phyloP scores from a whole-genome alignment of 2,888 invertebrate species.

The Apocheima hispidaria region DNA sequence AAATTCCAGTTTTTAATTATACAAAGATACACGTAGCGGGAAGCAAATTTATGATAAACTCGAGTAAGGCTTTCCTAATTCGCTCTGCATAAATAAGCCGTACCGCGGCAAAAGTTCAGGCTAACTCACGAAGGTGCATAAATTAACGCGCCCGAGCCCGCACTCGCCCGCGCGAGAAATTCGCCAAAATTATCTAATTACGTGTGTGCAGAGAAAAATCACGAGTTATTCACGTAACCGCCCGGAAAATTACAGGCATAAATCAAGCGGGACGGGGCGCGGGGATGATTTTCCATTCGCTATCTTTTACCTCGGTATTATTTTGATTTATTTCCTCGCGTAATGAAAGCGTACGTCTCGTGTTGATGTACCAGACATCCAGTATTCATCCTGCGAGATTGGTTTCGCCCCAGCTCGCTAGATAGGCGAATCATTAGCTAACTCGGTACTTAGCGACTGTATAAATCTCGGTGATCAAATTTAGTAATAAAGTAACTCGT shows the following conservation, averaged over 20 bases:
- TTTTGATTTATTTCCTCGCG: slow-evolving; percentile 83
- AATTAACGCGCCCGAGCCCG: slow-evolving; percentile 44
- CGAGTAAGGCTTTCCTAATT: slow-evolving; percentile 23
- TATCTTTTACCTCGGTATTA: slow-evolving; percentile 83
- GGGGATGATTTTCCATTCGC: slow-evolving; percentile 83
- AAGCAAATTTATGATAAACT: slow-evolving; percentile 19
- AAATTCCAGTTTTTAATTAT: slow-evolving; percentile 32
- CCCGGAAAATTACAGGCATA: slow-evolving; percentile 84
- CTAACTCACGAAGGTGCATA: slow-evolving; percentile 48
- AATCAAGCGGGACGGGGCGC: slow-evolving; percentile 69
- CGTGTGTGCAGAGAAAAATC: slow-evolving; percentile 83
- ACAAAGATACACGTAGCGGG: slow-evolving; percentile 16
- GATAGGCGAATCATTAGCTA: slow-evolving; percentile 62
- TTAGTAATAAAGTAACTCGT: slow-evolving; percentile 68
- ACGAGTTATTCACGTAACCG: slow-evolving; percentile 83
- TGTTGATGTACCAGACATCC: slow-evolving; percentile 75
- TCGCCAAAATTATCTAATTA: slow-evolving; percentile 83
- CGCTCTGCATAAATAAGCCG: slow-evolving; percentile 22
- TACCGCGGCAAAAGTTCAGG: slow-evolving; percentile 20
- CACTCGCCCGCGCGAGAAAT: slow-evolving; percentile 60
- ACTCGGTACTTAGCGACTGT: slow-evolving; percentile 59
- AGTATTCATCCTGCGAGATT: slow-evolving; percentile 70
- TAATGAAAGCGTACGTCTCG: slow-evolving; percentile 83
- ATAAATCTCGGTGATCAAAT: slow-evolving; percentile 62
- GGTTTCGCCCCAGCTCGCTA: slow-evolving; percentile 52